These are phyloP conservation scores for Ciconia stormi DNA, from an alignment of 2,113 vertebrate genomes.

Conservation along the genomic window DNA sequence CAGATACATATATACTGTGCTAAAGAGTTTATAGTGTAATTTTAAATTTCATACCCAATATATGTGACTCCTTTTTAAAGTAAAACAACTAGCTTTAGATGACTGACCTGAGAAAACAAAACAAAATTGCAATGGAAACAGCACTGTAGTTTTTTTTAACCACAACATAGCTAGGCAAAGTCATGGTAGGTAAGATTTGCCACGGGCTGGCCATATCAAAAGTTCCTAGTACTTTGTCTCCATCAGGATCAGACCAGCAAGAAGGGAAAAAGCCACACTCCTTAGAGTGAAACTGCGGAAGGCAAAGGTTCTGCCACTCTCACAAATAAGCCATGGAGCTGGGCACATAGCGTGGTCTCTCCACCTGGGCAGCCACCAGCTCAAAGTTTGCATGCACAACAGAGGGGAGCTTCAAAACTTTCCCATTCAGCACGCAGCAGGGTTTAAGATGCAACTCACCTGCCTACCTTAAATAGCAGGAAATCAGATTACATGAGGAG, in stretches of 20 bases:
- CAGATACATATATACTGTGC: not conserved
- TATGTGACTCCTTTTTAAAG: not conserved
- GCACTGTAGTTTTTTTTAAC: not conserved
- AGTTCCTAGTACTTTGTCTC: not conserved
- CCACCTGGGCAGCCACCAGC: not conserved
- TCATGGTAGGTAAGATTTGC: not conserved
- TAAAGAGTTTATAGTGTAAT: not conserved
- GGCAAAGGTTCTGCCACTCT: not conserved
- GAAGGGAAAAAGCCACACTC: not conserved
- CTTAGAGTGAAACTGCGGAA: not conserved
- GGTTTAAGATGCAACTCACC: not conserved
- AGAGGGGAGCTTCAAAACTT: constrained; percentile 5
- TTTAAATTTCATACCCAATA: not conserved
- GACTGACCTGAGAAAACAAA: not conserved
- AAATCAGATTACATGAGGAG: not conserved
- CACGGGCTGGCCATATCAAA: not conserved
- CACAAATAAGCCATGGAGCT: not conserved
- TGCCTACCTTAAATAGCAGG: not conserved
- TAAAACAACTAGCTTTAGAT: not conserved
- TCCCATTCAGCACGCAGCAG: not conserved
- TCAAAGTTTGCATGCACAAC: not conserved
- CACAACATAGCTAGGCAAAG: not conserved
- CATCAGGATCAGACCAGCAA: not conserved
- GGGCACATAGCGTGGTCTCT: not conserved
- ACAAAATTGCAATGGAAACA: not conserved